phyloP scores from a whole-genome alignment of 2,797 vertebrate genomes.

The Tenualosa ilisha region DNA sequence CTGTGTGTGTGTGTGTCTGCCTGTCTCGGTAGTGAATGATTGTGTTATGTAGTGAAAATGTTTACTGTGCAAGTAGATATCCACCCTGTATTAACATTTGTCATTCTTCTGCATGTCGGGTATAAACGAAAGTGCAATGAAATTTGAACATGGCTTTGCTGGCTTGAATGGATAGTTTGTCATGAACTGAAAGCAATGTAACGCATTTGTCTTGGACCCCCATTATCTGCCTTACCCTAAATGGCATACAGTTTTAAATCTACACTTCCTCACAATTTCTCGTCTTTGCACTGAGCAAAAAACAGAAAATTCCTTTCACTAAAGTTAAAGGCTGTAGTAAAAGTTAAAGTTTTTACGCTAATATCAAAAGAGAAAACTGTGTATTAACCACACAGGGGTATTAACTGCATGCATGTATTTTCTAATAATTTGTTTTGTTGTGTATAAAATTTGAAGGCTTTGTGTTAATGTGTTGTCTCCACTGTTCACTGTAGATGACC shows the following conservation, averaged over 20 bases:
- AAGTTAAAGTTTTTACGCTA: too few species aligned
- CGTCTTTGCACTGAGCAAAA: neutral
- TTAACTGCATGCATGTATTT: too few species aligned
- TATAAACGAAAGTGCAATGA: neutral
- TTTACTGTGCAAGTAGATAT: conserved; percentile 23
- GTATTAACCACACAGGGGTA: too few species aligned
- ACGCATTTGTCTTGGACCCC: neutral
- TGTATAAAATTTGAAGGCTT: neutral
- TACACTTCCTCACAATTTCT: neutral
- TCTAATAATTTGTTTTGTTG: neutral
- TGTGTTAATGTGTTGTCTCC: neutral
- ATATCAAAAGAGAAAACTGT: too few species aligned
- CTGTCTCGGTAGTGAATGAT: conserved; percentile 18
- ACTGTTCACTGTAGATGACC: neutral
- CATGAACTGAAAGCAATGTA: neutral
- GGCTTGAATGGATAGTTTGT: neutral
- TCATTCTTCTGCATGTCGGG: neutral
- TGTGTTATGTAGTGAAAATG: conserved; percentile 6
- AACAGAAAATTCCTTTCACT: too few species aligned
- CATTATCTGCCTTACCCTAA: neutral
- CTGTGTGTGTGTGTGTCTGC: conserved; percentile 26
- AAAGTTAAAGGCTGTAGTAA: too few species aligned
- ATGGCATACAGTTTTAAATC: neutral
- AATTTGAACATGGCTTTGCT: neutral
- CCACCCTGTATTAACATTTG: conserved; percentile 27